Evolutionary conservation across 2,113 vertebrate genomes (phyloP), one percentile per base, ranked within the genome.

Genomic region (Sylvilagus bachmani): DNA sequence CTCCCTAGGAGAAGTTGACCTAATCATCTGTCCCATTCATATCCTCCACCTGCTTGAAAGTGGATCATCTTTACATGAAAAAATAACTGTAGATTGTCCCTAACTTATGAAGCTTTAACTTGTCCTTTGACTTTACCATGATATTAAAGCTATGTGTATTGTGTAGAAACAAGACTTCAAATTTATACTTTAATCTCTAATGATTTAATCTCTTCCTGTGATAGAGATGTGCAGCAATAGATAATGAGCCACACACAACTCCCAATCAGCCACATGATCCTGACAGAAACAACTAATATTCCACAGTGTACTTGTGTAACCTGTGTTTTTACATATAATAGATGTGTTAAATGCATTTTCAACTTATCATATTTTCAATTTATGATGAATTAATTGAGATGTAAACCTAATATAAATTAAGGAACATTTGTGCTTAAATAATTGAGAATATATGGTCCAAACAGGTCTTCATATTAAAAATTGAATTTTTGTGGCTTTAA

Each of bases 401-500:
- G 25, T 2, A 77, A 31, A 64, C 6, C 62, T 21, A 77, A 58
- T 51, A 24, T 12, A 31, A 91, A 58, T 58, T 13, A 58, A 58
- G 55, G 55, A 58, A 17, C 55, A 58, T 5, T 17, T 58, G 33
- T 73, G 77, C 31, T 82, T 89, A 51, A 82, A 2, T 89, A 67
- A 61, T 9, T 89, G 58, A 94, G 36, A 79, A 61, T 49, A 58
- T 83, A 79, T 71, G 25, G 62, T 62, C 51, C 6, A 83, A 13
- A 14, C 24, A 86, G 24, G 9, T 1, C 29, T 86, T 49, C 19
- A 44, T 44, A 83, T 69, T 75, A 88, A 9, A 62, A 66, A 91
- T 31, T 5, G 81, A 36, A 67, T 14, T 92, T 93, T 94, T 87
- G 71, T 83, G 38, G 24, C 51, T 95, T 88, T 81, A 58, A 81